Base-by-base conservation (phyloP, 1,140 invertebrate species). In the Spodoptera litura region DNA sequence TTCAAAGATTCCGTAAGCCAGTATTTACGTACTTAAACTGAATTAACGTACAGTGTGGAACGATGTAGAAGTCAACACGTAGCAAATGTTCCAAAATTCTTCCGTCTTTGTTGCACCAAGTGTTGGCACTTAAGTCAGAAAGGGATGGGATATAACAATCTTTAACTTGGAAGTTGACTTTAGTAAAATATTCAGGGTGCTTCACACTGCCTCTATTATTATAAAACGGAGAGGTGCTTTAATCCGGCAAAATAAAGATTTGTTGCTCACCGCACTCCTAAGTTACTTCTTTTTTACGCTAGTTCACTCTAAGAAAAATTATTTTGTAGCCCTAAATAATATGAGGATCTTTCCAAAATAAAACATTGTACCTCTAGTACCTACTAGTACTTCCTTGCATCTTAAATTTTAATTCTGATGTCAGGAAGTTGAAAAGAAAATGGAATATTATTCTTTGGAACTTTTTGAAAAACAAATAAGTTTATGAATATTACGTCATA, bases 171-270 rank as follows among this genome's bases (percentile, higher is more conserved):
- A 81, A 83, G 79, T 84, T 84, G 61, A 83, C 76, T 58, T 78
- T 73, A 49, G 81, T 89, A 85, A 88, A 90, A 88, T 88, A 88
- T 90, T 90, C 88, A 87, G 81, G 77, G 79, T 82, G 56, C 83
- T 85, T 86, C 82, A 83, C 85, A 87, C 84, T 80, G 80, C 78
- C 83, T 86, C 84, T 87, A 87, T 89, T 88, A 90, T 88, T 87
- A 88, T 78, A 87, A 87, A 87, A 86, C 79, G 77, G 88, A 52
- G 64, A 91, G 89, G 87, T 88, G 87, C 84, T 90, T 88, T 92
- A 92, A 91, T 92, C 89, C 89, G 78, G 82, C 83, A 87, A 88
- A 92, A 92, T 92, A 86, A 85, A 90, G 89, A 91, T 91, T 91
- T 92, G 88, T 91, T 85, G 87, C 89, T 84, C 75, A 75, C 78